These are phyloP conservation scores for Entomyzon cyanotis DNA, from an alignment of 2,113 vertebrate species.

Conservation along the genomic window DNA sequence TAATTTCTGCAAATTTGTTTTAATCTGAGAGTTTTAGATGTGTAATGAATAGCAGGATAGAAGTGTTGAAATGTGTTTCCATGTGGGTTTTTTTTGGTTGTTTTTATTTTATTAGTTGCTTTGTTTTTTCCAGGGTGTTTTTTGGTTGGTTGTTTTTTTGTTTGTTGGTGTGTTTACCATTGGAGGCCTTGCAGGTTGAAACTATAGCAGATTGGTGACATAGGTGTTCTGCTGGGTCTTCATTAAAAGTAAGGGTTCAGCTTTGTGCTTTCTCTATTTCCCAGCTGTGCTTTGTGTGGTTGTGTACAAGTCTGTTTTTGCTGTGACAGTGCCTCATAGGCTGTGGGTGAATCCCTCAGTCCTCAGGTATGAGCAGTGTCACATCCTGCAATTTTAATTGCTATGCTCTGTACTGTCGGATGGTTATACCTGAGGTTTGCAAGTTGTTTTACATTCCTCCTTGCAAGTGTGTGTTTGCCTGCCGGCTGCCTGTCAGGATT, in stretches of 20 bases:
- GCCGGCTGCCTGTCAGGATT: conserved; percentile 1
- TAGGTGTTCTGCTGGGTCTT: background rate
- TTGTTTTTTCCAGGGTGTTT: background rate
- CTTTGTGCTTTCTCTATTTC: background rate
- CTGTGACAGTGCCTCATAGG: background rate
- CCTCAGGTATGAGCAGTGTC: conserved; percentile 55
- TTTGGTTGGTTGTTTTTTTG: background rate
- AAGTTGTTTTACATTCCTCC: conserved; percentile 51
- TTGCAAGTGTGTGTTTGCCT: background rate
- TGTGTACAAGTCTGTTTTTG: background rate
- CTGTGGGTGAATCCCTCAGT: conserved; percentile 14
- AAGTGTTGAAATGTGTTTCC: background rate
- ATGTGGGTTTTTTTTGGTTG: rapidly evolving
- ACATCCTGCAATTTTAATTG: conserved; percentile 65
- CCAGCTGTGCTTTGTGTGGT: background rate
- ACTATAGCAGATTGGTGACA: background rate
- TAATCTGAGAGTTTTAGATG: background rate
- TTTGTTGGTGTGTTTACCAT: background rate
- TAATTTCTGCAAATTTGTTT: background rate
- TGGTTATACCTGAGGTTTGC: conserved; percentile 36
- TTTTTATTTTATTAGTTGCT: background rate
- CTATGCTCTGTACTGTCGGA: conserved; percentile 13
- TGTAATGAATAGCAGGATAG: background rate
- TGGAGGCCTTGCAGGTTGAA: background rate
- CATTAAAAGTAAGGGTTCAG: background rate